Base-by-base conservation (phyloP, 2,113 vertebrate species). In the Amphilophus citrinellus region DNA sequence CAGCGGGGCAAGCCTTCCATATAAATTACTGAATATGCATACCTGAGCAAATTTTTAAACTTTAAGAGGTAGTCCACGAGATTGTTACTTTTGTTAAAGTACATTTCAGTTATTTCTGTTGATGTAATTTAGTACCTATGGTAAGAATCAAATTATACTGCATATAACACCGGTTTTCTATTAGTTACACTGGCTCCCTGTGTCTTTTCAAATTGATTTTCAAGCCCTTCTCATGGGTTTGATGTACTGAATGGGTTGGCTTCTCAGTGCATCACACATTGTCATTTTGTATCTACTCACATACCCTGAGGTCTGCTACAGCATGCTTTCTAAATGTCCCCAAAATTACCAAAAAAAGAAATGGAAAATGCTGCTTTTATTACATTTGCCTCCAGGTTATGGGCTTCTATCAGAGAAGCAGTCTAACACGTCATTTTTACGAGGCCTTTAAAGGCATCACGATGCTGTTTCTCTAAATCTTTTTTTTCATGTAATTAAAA, bases 281-380 rank as follows among this genome's bases (percentile, higher is more conserved):
- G 81, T 88, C 88, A 84, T 66, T 88, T 76, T 62, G 78, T 79
- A 77, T 87, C 82, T 90, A 13, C 35, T 79, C 66, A 75, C 80
- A 79, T 58, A 82, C 61, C 82, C 77, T 1, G 61, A 84, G 87
- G 65, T 87, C 79, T 73, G 84, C 68, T 80, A 65, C 60, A 63
- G 71, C 77, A 30, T n/a, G 85, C 63, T 63, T 79, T 84, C 66
- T 90, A 81, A 84, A 86, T 77, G 65, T 83, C 66, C 60, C 80
- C 24, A 44, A 84, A 86, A 92, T 86, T 88, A 90, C 82, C 79
- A 79, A 77, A 77, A 60, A 35, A 83, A 30, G 14, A 82, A 88
- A 88, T 89, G 56, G 76, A 56, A 90, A 90, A 83, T 61, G 77
- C 42, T 88, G 78, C 71, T 85, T 87, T 87, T 84, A 86, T 82